Evolutionary conservation across 2,113 vertebrate species (phyloP), one percentile per base, ranked within the genome.

Genomic region (Sinocyclocheilus anshuiensis): DNA sequence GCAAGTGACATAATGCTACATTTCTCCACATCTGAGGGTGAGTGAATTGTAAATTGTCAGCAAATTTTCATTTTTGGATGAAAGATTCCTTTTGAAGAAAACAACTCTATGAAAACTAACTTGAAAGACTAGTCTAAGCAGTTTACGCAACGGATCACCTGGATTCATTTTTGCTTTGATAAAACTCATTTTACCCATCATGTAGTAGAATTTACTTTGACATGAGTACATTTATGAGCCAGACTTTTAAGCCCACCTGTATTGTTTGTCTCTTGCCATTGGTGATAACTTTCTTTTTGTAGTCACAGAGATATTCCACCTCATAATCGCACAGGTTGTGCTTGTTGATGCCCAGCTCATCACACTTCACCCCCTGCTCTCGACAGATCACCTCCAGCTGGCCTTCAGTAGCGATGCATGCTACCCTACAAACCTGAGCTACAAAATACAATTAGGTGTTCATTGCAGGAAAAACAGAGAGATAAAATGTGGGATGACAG

Each of bases 291-390:
- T 91, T 90, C 67, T 91, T 95, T 89, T 92, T 94, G 88, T 96
- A 96, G 90, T 95, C 93, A 13, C 94, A 96, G 57, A 96, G 91
- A 87, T 95, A 96, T 78, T 96, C 95, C 69, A 96, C 95, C 92
- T 95, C 95, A 91, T 94, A 96, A 63, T 96, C 90, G 84, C 90
- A 92, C 24, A 96, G 90, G 36, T 96, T 96, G 83, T 91, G 93
- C 82, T 91, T 94, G 80, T 89, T 95, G 89, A 96, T 76, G 1
- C 94, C 94, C 0, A 96, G 90, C 4, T 89, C 67, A 16, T 89
- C 83, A 77, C 95, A 96, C 65, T 90, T 90, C 42, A 95, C 77
- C 22, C 92, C 92, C 83, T 94, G 91, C 84, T 94, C 79, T 6
- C 94, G 91, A 87, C 95, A 96, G 9, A 94, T 78, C 15, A 92